Evolutionary conservation across 2,888 invertebrate species (phyloP), one percentile per base, ranked within the genome.

Genomic region (Nesidiocoris tenuis): DNA sequence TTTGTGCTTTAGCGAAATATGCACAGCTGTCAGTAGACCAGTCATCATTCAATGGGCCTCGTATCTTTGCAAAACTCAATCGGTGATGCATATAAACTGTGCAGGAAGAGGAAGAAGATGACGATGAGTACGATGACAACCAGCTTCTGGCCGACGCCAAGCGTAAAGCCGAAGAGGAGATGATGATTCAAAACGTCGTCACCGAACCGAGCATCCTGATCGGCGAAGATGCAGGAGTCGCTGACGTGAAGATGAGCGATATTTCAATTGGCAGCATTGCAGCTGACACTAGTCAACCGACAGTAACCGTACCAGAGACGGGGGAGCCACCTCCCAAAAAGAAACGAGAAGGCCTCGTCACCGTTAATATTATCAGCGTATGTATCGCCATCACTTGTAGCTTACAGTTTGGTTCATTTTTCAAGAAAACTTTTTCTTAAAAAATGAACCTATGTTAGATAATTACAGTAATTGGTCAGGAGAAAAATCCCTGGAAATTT

Each of bases 341-440:
- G 79, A 83, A 86, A 80, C 82, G 87, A 64, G 85, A 86, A 39
- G 88, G 87, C 55, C 84, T 90, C 55, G 88, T 89, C 9, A 87
- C 88, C 80, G 88, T 89, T 82, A 85, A 87, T 79, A 88, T 89
- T 66, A 90, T 90, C 77, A 89, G 89, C 82, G 89, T 90, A 84
- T 87, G 88, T 87, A 57, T 21, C 54, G 7, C 25, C 12, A 21
- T n/a, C n/a, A n/a, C n/a, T n/a, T n/a, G n/a, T n/a, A n/a, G n/a
- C n/a, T n/a, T n/a, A n/a, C n/a, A n/a, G n/a, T n/a, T n/a, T n/a
- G n/a, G n/a, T n/a, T n/a, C n/a, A n/a, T n/a, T n/a, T n/a, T n/a
- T n/a, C n/a, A n/a, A n/a, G n/a, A n/a, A n/a, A n/a, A n/a, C n/a
- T n/a, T n/a, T n/a, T n/a, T n/a, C n/a, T n/a, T n/a, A n/a, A n/a